A percentile compares a stretch with the other conserved stretches of the same genome.
Conservation (phyloP, 2,113 vertebrate species). For the Dipodomys stephensi region DNA sequence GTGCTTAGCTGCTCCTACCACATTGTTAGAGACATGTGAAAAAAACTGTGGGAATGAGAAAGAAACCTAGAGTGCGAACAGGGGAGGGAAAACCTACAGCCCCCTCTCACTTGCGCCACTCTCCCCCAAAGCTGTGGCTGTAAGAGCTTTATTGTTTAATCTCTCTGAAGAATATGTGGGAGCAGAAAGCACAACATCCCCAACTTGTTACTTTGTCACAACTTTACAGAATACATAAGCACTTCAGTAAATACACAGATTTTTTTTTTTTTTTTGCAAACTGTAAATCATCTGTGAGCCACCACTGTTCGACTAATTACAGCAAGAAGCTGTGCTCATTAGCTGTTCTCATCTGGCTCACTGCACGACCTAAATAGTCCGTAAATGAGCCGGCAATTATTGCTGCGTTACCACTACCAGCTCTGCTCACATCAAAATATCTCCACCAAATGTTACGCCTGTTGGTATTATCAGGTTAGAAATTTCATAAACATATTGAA, state of each 20-base stretch:
- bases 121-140: slow-evolving; percentile 65
- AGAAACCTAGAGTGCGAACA: slow-evolving; percentile 27
- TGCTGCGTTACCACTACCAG: slow-evolving; percentile 92
- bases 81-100: slow-evolving; percentile 42
- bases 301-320: slow-evolving; percentile 95
- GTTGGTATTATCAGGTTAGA: slow-evolving; percentile 91
- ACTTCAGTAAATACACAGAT: slow-evolving; percentile 87
- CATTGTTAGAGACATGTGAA: slow-evolving; percentile 37
- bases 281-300: slow-evolving; percentile 93
- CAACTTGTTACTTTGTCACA: slow-evolving; percentile 80
- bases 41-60: slow-evolving; percentile 44
- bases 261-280: slow-evolving; percentile 87
- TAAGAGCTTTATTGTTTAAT: slow-evolving; percentile 76
- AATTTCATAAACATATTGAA: slow-evolving; percentile 91
- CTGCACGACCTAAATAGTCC: slow-evolving; percentile 96
- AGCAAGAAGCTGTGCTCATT: slow-evolving; percentile 97
- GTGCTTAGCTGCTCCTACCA: slow-evolving; percentile 2
- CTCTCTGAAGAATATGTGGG: slow-evolving; percentile 74
- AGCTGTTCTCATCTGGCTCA: slow-evolving; percentile 95
- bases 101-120: slow-evolving; percentile 49
- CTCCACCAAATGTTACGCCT: slow-evolving; percentile 92
- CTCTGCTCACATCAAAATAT: slow-evolving; percentile 91
- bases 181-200: slow-evolving; percentile 82
- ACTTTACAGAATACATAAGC: slow-evolving; percentile 85
- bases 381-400: slow-evolving; percentile 96